Percentiles rank a stretch among this genome's conserved stretches.
Conservation (phyloP, 2,797 vertebrate species). For the Rhinichthys osculus region DNA sequence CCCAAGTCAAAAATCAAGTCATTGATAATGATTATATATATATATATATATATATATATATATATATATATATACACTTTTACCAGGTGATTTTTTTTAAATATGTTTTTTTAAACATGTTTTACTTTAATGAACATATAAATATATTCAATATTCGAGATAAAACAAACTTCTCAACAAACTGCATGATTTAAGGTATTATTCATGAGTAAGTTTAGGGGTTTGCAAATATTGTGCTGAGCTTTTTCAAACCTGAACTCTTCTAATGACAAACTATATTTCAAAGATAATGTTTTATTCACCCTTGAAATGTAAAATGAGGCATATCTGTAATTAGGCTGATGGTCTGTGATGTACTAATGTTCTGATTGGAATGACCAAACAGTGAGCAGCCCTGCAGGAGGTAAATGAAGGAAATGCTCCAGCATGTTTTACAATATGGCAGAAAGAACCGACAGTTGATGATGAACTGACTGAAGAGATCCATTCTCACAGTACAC, state of each 20-base stretch:
- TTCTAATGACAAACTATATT: neutral
- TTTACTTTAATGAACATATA: no score
- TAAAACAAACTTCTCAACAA: neutral
- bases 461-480: constrained; percentile 30
- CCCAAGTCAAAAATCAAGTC: neutral
- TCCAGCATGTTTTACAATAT: constrained; percentile 37
- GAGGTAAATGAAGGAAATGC: constrained; percentile 27
- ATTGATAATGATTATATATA: no score
- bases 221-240: neutral
- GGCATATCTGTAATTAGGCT: constrained; percentile 33
- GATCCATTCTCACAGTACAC: constrained; percentile 37
- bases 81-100: no score
- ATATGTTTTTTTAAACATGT: no score
- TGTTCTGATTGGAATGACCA: constrained; percentile 25
- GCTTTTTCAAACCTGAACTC: constrained; percentile 1
- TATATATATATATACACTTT: no score
- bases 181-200: neutral
- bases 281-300: constrained; percentile 13
- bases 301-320: constrained; percentile 8
- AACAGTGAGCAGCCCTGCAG: constrained; percentile 18
- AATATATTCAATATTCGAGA: neutral
- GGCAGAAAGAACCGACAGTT: constrained; percentile 3
- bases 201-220: neutral
- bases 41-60: no score
- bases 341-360: constrained; percentile 36